These are phyloP conservation scores for Zygogramma bicolorata DNA, from an alignment of 2,888 invertebrate species.

Conservation along the genomic window DNA sequence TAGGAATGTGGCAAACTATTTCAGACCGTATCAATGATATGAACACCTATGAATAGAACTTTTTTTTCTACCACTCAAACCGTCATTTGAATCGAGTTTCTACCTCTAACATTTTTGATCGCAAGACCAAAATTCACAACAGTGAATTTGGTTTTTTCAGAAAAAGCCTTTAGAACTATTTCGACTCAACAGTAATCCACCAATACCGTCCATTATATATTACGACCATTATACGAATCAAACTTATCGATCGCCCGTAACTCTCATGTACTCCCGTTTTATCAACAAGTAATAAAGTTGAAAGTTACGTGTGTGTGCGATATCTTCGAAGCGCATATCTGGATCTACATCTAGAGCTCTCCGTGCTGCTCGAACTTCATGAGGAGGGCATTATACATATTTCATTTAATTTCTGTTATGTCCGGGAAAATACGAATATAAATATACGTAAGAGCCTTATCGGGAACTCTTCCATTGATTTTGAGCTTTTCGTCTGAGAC, in stretches of 20 bases:
- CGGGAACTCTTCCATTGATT: background rate
- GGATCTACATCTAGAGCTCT: conserved; percentile 14
- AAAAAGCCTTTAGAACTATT: no score
- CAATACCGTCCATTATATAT: no score
- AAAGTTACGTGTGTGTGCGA: conserved; percentile 32
- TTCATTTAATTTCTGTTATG: conserved; percentile 16
- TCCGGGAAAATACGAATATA: background rate
- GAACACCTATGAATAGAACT: no score
- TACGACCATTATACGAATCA: background rate
- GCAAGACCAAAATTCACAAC: no score
- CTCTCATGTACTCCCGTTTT: conserved; percentile 19
- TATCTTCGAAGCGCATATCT: background rate
- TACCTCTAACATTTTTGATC: no score
- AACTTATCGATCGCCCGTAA: conserved; percentile 15
- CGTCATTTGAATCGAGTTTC: no score
- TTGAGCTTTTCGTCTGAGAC: no score
- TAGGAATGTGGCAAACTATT: no score
- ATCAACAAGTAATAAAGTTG: conserved; percentile 32
- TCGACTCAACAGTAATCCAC: no score
- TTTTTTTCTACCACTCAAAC: no score
- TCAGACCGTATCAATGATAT: no score
- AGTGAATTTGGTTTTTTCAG: no score
- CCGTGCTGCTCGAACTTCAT: conserved; percentile 7
- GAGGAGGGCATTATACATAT: conserved; percentile 16
- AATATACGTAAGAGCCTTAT: background rate